Evolutionary conservation across 2,797 vertebrate species (phyloP).

Genomic region (Sylvia borin): DNA sequence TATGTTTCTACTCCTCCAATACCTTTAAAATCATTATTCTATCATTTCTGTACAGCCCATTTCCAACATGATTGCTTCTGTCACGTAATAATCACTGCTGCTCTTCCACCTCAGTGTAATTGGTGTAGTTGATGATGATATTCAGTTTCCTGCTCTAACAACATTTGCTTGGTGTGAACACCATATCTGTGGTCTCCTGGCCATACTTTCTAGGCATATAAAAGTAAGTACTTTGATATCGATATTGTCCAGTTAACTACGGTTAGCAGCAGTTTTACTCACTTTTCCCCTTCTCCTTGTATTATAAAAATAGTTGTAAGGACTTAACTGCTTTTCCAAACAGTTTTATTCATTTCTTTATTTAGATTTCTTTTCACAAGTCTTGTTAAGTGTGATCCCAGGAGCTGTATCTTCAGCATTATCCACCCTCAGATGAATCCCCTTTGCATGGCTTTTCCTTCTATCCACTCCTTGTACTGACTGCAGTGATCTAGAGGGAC

Average conservation of each 20-base stretch:
- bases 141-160: not conserved
- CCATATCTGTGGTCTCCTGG: not conserved
- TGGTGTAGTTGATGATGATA: not conserved
- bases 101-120: not conserved
- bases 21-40: slow-evolving; percentile 10
- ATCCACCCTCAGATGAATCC: not conserved
- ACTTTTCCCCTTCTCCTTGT: not conserved
- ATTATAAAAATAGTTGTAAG: not conserved
- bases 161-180: not conserved
- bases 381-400: not conserved
- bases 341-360: not conserved
- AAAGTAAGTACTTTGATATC: not conserved
- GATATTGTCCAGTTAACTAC: not conserved
- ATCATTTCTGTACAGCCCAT: not conserved
- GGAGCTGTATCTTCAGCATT: not conserved
- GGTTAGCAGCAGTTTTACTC: not conserved
- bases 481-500: not conserved
- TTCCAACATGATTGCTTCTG: not conserved
- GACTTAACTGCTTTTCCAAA: not conserved
- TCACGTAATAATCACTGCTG: not conserved
- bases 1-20: not conserved
- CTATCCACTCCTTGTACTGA: not conserved
- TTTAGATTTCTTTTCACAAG: not conserved
- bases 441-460: not conserved
- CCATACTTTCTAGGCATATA: not conserved